Base-by-base conservation (phyloP, 2,888 invertebrate genomes). In the Tyria jacobaeae region DNA sequence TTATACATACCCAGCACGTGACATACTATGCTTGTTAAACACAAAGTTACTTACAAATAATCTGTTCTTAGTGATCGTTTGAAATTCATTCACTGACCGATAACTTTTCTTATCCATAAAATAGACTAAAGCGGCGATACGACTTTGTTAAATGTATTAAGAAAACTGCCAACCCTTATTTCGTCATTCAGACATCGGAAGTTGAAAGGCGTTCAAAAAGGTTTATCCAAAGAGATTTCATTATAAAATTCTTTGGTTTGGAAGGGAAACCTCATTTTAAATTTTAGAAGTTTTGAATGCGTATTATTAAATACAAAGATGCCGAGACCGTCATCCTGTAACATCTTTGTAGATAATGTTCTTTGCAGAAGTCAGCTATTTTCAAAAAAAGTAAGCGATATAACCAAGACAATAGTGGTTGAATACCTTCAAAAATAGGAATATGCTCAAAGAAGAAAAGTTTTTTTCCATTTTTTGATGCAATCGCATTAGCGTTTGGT, bases 201-300 rank as follows among this genome's bases (percentile, higher is more conserved):
- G 79, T 82, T 79, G 62, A 74, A 75, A 79, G 78, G 73, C 75
- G 70, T 72, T 79, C 66, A 71, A 76, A 79, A 78, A 76, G 74
- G 76, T 71, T 74, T 74, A 76, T 66, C 73, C 62, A 74, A 76
- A 78, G 78, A 78, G 79, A 78, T 80, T 83, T 81, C 77, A 78
- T 82, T 76, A 81, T 78, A 71, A 81, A 80, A 82, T 83, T 81
- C 80, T 82, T 82, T 72, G 75, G 78, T 79, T 80, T 76, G 64
- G 69, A 75, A 71, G 71, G 75, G 71, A 75, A 73, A 80, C 74
- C 71, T 74, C 76, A 73, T 76, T 82, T 80, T 78, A 79, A 77
- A 79, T 82, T 79, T 76, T 49, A 72, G 66, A 81, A 82, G 81
- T 81, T 81, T 76, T 68, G 64, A 70, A 60, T 68, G 62, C 68